phyloP scores from a whole-genome alignment of 2,797 vertebrate genomes.

The Danio aesculapii region DNA sequence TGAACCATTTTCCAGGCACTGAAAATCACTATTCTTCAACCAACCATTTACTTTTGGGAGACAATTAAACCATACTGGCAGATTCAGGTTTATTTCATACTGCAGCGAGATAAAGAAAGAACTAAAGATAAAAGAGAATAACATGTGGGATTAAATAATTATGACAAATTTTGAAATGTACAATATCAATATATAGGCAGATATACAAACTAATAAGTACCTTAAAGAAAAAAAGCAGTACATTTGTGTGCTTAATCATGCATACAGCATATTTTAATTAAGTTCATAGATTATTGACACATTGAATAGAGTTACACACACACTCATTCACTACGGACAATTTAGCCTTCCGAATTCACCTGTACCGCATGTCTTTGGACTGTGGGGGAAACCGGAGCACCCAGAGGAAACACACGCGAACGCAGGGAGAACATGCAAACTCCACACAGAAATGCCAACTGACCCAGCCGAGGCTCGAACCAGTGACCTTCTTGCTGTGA shows the following conservation, averaged over 20 bases:
- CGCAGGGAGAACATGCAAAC: no score
- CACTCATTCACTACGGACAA: no score
- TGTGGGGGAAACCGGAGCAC: no score
- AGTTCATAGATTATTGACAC: neutral
- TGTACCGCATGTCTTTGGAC: no score
- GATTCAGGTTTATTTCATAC: constrained; percentile 1
- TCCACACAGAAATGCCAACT: no score
- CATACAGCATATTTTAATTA: neutral
- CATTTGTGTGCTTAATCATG: constrained; percentile 4
- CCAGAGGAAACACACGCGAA: no score
- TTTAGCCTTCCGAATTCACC: no score
- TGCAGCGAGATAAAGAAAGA: neutral
- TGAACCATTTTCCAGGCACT: neutral
- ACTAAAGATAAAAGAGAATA: constrained; percentile 30
- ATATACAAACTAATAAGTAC: constrained; percentile 63
- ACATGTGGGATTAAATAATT: constrained; percentile 46
- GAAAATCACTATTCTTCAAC: constrained; percentile 14
- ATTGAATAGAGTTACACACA: no score
- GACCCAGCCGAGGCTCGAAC: no score
- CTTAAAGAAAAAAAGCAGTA: neutral
- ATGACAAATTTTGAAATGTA: constrained; percentile 48
- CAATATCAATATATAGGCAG: constrained; percentile 63
- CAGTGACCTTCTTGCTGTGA: no score
- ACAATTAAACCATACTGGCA: constrained; percentile 33
- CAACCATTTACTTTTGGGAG: constrained; percentile 39